Evolutionary conservation across 1,140 invertebrate genomes (phyloP).

Genomic region (Drosophila lacteicornis): DNA sequence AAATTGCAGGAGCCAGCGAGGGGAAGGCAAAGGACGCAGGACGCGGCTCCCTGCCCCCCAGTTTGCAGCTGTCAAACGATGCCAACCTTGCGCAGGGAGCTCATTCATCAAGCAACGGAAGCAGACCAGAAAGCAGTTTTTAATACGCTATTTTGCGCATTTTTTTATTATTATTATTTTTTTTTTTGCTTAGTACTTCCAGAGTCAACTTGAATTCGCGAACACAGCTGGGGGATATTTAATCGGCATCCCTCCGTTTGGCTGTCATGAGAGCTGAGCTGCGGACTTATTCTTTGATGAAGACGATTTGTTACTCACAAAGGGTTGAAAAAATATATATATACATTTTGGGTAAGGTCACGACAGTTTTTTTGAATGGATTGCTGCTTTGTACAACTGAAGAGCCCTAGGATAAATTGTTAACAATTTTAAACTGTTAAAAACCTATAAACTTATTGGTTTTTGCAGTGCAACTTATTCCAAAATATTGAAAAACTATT

Average conservation of each 20-base stretch:
- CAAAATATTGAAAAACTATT: too few relatives aligned
- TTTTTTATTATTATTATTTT: neutral
- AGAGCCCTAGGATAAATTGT: too few relatives aligned
- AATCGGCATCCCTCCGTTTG: neutral
- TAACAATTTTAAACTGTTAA: too few relatives aligned
- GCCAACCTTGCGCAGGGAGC: slow-evolving; percentile 16
- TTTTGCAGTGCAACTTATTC: too few relatives aligned
- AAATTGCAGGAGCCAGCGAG: slow-evolving; percentile 42
- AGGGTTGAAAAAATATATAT: too few relatives aligned
- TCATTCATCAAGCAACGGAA: slow-evolving; percentile 42
- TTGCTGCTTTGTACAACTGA: too few relatives aligned
- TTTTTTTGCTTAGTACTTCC: slow-evolving; percentile 3
- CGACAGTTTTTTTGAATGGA: too few relatives aligned
- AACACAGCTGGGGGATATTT: slow-evolving; percentile 3
- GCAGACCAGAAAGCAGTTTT: slow-evolving; percentile 12
- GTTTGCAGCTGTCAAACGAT: slow-evolving; percentile 13
- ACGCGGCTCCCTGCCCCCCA: neutral
- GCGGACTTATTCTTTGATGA: neutral
- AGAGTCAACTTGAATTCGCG: slow-evolving; percentile 18
- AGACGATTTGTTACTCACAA: neutral
- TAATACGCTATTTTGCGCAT: slow-evolving; percentile 13
- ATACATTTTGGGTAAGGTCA: too few relatives aligned
- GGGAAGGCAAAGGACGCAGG: neutral
- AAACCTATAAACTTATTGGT: too few relatives aligned
- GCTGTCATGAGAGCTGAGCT: neutral